These are phyloP conservation scores for Argyrosomus regius DNA, from an alignment of 2,797 vertebrate species.

Conservation along the genomic window DNA sequence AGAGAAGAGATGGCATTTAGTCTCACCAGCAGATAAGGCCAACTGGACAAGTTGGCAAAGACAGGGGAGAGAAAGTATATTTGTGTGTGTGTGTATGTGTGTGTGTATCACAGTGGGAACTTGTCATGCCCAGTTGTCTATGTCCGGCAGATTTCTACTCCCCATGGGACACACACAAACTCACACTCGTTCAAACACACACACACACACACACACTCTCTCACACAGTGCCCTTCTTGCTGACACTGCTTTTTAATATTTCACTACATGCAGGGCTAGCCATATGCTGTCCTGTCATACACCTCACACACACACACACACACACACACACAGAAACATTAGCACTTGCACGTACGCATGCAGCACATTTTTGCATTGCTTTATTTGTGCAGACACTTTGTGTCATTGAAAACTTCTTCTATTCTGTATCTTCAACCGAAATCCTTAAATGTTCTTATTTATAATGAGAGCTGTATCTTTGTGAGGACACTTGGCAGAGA, in stretches of 20 bases:
- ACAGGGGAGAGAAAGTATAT: conserved; percentile 42
- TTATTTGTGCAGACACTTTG: conserved; percentile 23
- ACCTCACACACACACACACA: conserved; percentile 52
- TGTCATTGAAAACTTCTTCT: conserved; percentile 32
- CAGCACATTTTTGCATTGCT: conserved; percentile 13
- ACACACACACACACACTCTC: conserved; percentile 20
- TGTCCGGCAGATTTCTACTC: conserved; percentile 77
- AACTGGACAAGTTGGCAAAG: conserved; percentile 70
- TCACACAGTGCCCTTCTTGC: conserved; percentile 67
- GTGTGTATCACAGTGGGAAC: conserved; percentile 62
- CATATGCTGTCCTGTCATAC: conserved; percentile 79
- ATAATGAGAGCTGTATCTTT: conserved; percentile 13
- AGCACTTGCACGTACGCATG: conserved; percentile 33
- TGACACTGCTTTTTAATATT: conserved; percentile 83
- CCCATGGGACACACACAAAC: conserved; percentile 56
- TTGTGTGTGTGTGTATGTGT: conserved; percentile 24
- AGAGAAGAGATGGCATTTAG: conserved; percentile 56
- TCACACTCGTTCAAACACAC: conserved; percentile 16
- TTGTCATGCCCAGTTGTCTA: conserved; percentile 77
- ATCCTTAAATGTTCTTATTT: conserved; percentile 4
- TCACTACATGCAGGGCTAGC: conserved; percentile 77
- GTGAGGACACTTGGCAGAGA: conserved; percentile 17
- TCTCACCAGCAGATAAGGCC: conserved; percentile 63
- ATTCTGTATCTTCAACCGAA: not conserved
- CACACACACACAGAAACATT: conserved; percentile 18